Evolutionary conservation across 2,797 vertebrate genomes (phyloP).

Genomic region (Lutjanus argentimaculatus): DNA sequence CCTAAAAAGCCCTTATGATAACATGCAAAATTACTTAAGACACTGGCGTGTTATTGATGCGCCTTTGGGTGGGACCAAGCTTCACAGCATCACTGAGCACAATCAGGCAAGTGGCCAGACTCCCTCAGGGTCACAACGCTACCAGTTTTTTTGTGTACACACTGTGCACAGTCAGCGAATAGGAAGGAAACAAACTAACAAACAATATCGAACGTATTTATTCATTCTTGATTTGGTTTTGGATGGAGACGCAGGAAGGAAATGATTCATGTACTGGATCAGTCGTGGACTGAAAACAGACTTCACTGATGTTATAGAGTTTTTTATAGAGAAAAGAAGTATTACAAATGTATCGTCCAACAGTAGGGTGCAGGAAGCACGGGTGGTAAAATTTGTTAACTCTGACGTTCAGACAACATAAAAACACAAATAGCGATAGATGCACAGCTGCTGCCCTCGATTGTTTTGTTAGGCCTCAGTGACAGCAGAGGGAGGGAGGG

Average conservation of each 20-base stretch:
- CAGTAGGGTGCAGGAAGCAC: neutral
- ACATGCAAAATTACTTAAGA: no score
- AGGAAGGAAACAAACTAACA: neutral
- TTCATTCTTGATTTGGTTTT: constrained; percentile 14
- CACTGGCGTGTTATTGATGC: no score
- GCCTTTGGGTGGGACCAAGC: no score
- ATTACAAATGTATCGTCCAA: neutral
- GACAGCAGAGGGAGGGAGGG: constrained; percentile 37
- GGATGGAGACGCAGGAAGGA: constrained; percentile 10
- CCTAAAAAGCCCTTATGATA: no score
- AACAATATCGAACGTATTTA: neutral
- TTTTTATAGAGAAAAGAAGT: neutral
- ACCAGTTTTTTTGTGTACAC: neutral
- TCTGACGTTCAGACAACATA: constrained; percentile 25
- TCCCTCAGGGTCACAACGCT: neutral
- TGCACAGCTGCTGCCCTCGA: constrained; percentile 51
- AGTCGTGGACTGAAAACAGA: constrained; percentile 1
- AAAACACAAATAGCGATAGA: constrained; percentile 23
- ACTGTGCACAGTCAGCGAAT: neutral
- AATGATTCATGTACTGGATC: constrained; percentile 14
- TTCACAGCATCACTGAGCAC: neutral
- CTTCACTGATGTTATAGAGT: constrained; percentile 22
- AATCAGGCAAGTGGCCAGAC: neutral
- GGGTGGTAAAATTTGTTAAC: constrained; percentile 12
- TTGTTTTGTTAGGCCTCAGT: constrained; percentile 42